Conservation (phyloP, 1,140 invertebrate species). For the Radopholus similis region DNA sequence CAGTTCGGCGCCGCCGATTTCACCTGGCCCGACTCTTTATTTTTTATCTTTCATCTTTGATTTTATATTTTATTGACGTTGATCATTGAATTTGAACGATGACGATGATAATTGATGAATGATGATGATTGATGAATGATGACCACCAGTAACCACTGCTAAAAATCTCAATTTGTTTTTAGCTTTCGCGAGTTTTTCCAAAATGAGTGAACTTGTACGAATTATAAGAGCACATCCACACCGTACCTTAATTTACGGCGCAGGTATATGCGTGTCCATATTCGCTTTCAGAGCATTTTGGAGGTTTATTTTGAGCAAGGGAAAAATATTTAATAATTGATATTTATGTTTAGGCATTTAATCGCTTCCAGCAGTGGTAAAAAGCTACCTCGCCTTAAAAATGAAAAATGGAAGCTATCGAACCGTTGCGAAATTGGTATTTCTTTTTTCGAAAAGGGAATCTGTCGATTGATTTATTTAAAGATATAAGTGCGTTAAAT, state of each 20-base stretch:
- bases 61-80: too few species aligned
- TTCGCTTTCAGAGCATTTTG: conserved; percentile 12
- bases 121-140: too few species aligned
- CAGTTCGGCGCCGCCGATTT: too few species aligned
- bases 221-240: conserved; percentile 19
- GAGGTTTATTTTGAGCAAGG: conserved; percentile 20
- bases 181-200: too few species aligned
- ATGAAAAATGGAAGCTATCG: conserved; percentile 21
- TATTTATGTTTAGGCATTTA: conserved; percentile 22
- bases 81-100: too few species aligned
- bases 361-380: conserved; percentile 17
- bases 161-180: too few species aligned
- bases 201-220: conserved; percentile 14
- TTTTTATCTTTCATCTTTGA: too few species aligned
- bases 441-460: neutral
- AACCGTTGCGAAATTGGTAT: conserved; percentile 19
- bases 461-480: conserved; percentile 1
- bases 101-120: too few species aligned
- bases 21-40: too few species aligned
- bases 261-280: conserved; percentile 25
- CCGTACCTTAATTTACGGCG: conserved; percentile 18
- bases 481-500: conserved; percentile 21
- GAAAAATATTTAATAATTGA: conserved; percentile 4
- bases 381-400: conserved; percentile 13
- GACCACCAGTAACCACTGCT: too few species aligned